phyloP scores from a whole-genome alignment of 2,113 vertebrate genomes.

The Tringa solitaria region DNA sequence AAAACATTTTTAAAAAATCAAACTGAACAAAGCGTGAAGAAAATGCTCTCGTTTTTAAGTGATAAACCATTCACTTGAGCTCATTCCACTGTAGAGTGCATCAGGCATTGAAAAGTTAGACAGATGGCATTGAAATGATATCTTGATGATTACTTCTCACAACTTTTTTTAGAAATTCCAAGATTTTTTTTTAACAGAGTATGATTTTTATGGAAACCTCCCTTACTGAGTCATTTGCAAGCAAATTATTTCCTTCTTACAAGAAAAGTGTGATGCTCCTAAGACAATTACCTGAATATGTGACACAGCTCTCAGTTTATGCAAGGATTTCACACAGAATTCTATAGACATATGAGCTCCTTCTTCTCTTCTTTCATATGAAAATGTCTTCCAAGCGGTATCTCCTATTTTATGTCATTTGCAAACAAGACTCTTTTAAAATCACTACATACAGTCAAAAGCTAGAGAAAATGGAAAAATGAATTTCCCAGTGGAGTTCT shows the following conservation, averaged over 20 bases:
- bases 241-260: neutral
- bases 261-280: neutral
- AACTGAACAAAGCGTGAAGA: neutral
- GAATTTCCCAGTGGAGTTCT: neutral
- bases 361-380: neutral
- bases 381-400: neutral
- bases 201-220: neutral
- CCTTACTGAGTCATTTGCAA: neutral
- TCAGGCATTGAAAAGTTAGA: neutral
- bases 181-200: neutral
- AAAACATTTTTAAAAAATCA: neutral
- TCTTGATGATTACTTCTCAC: neutral
- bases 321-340: neutral
- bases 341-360: neutral
- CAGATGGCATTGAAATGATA: neutral
- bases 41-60: neutral
- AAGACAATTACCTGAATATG: neutral
- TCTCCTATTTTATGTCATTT: neutral
- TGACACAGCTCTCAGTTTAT: neutral
- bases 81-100: neutral
- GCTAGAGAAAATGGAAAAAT: neutral
- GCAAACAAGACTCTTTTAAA: neutral
- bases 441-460: neutral
- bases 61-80: neutral
- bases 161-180: neutral